phyloP scores from a whole-genome alignment of 2,797 vertebrate genomes.

The Rhinella marina region DNA sequence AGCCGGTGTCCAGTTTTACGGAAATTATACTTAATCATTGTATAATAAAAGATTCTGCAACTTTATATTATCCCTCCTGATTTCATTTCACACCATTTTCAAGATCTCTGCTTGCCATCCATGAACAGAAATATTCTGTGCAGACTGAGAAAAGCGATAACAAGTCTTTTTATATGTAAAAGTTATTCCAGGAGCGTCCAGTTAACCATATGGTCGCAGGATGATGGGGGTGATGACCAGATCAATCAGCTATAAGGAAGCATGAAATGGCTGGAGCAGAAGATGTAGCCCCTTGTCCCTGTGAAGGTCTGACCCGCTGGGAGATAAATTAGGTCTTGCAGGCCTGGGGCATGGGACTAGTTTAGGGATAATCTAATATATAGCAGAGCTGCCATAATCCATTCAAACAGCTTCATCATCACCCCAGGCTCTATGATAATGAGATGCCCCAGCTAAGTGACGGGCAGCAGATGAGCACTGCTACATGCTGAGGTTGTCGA shows the following conservation, averaged over 20 bases:
- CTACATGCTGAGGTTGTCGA: background rate
- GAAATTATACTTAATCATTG: too few species aligned
- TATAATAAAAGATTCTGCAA: background rate
- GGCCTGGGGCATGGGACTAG: slow-evolving; percentile 34
- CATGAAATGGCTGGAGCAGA: background rate
- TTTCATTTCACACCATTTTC: background rate
- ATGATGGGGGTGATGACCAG: background rate
- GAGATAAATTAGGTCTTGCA: slow-evolving; percentile 25
- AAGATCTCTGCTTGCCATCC: background rate
- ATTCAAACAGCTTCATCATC: slow-evolving; percentile 27
- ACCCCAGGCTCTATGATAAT: slow-evolving; percentile 34
- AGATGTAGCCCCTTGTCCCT: background rate
- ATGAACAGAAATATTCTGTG: background rate
- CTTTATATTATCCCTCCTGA: too few species aligned
- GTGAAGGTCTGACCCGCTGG: slow-evolving; percentile 24
- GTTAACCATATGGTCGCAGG: background rate
- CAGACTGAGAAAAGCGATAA: background rate
- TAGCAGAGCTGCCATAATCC: slow-evolving; percentile 27
- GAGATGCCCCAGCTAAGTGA: slow-evolving; percentile 1
- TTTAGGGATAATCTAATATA: slow-evolving; percentile 52
- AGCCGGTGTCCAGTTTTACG: too few species aligned
- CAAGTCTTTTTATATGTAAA: background rate
- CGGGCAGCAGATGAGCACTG: background rate
- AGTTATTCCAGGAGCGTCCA: background rate
- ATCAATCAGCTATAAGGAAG: background rate